These are phyloP conservation scores for Rana temporaria DNA, from an alignment of 2,113 vertebrate genomes.

Conservation along the genomic window DNA sequence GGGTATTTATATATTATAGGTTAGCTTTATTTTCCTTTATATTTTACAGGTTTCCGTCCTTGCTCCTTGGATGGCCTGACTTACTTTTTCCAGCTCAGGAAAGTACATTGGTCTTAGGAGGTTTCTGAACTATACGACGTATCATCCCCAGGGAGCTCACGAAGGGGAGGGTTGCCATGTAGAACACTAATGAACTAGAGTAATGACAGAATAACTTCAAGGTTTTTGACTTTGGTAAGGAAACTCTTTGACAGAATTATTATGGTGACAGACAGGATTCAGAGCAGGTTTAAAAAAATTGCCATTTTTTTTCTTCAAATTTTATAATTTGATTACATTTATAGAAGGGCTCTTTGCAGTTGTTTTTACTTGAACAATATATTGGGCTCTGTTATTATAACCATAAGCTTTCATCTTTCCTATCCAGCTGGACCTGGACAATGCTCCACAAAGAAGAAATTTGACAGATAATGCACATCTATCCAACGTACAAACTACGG, in stretches of 20 bases:
- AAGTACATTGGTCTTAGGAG: slow-evolving; percentile 2
- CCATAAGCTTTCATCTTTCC: too few species aligned
- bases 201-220: not conserved
- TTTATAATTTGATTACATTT: too few species aligned
- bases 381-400: too few species aligned
- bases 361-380: too few species aligned
- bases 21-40: slow-evolving; percentile 47
- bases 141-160: slow-evolving; percentile 1
- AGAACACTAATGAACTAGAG: not conserved
- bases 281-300: not conserved
- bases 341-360: too few species aligned
- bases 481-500: too few species aligned
- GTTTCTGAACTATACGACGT: not conserved
- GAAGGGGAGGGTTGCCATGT: not conserved
- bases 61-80: slow-evolving; percentile 20
- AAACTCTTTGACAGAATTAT: too few species aligned
- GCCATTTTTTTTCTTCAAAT: too few species aligned
- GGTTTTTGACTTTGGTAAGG: not conserved
- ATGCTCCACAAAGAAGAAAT: too few species aligned
- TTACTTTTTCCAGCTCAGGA: slow-evolving; percentile 39
- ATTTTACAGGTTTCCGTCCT: slow-evolving; percentile 40
- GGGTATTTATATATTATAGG: slow-evolving; percentile 42
- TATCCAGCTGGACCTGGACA: too few species aligned
- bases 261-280: not conserved
- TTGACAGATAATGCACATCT: too few species aligned